These are phyloP conservation scores for Opisthograptis luteolata DNA, from an alignment of 2,888 invertebrate species.

Conservation along the genomic window DNA sequence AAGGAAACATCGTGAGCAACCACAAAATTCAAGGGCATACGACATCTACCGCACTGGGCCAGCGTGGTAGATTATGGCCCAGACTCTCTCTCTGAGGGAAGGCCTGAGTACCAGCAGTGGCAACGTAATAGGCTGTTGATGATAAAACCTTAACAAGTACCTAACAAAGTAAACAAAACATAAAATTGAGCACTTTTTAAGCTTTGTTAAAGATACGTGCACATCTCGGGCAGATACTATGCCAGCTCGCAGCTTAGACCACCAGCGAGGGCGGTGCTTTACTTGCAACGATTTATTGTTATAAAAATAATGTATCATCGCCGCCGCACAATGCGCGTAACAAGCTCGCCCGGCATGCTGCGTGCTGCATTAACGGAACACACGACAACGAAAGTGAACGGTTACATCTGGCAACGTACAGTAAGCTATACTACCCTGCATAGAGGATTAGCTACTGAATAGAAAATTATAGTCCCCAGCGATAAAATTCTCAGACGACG, in stretches of 20 bases:
- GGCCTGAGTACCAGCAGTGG: too few relatives aligned
- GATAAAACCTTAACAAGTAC: too few relatives aligned
- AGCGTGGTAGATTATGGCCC: too few relatives aligned
- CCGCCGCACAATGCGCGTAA: slow-evolving; percentile 75
- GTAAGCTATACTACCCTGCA: slow-evolving; percentile 34
- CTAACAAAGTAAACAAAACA: too few relatives aligned
- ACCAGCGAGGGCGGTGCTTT: slow-evolving; percentile 78
- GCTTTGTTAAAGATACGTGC: background rate
- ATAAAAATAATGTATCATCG: slow-evolving; percentile 84
- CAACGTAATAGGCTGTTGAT: too few relatives aligned
- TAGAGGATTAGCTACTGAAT: too few relatives aligned
- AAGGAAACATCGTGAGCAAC: too few relatives aligned
- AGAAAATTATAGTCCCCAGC: background rate
- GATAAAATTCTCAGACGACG: too few relatives aligned
- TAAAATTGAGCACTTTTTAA: too few relatives aligned
- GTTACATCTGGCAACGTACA: slow-evolving; percentile 26
- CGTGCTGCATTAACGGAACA: slow-evolving; percentile 68
- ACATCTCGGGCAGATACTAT: slow-evolving; percentile 16
- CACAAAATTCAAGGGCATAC: too few relatives aligned
- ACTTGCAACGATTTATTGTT: slow-evolving; percentile 83
- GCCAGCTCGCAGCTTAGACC: slow-evolving; percentile 49
- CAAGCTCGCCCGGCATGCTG: slow-evolving; percentile 72
- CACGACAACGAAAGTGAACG: slow-evolving; percentile 46
- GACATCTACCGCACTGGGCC: too few relatives aligned
- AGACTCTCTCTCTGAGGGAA: too few relatives aligned